A percentile compares a stretch with the other conserved stretches of the same genome.
Evolutionary conservation across 2,888 invertebrate species (phyloP).

Genomic region (Ethmia dodecea): DNA sequence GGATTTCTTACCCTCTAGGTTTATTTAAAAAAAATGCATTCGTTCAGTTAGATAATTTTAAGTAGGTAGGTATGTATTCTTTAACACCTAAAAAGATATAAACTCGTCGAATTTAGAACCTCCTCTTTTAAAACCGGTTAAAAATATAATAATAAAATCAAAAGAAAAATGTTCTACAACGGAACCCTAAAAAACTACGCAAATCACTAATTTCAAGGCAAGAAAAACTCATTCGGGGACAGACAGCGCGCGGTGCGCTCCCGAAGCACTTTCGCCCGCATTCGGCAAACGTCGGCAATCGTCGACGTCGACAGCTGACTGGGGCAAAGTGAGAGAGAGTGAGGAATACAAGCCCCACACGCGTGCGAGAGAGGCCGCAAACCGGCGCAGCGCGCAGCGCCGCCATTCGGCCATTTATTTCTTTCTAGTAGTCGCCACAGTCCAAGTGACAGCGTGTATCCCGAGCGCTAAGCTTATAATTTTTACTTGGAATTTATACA

Average conservation of each 20-base stretch:
- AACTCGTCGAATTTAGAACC: no score
- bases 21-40: no score
- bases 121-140: no score
- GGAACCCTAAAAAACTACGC: constrained; percentile 1
- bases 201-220: constrained; percentile 21
- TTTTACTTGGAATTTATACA: constrained; percentile 62
- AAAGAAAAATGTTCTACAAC: no score
- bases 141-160: no score
- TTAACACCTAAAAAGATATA: no score
- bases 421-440: constrained; percentile 65
- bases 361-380: constrained; percentile 33
- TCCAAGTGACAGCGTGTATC: constrained; percentile 67
- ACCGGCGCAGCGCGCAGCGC: constrained; percentile 49
- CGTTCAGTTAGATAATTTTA: no score
- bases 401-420: constrained; percentile 62
- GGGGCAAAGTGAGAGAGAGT: constrained; percentile 48
- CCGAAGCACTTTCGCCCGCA: constrained; percentile 68
- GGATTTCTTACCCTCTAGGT: no score
- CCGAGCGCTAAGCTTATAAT: constrained; percentile 51
- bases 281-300: constrained; percentile 54
- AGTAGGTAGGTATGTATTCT: no score
- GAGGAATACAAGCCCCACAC: constrained; percentile 22
- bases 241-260: constrained; percentile 37
- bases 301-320: constrained; percentile 74
- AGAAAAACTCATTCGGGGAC: constrained; percentile 18